A percentile compares a stretch with the other conserved stretches of the same genome.
Evolutionary conservation across 2,888 invertebrate species (phyloP).

Genomic region (Taphrorychus bicolor): DNA sequence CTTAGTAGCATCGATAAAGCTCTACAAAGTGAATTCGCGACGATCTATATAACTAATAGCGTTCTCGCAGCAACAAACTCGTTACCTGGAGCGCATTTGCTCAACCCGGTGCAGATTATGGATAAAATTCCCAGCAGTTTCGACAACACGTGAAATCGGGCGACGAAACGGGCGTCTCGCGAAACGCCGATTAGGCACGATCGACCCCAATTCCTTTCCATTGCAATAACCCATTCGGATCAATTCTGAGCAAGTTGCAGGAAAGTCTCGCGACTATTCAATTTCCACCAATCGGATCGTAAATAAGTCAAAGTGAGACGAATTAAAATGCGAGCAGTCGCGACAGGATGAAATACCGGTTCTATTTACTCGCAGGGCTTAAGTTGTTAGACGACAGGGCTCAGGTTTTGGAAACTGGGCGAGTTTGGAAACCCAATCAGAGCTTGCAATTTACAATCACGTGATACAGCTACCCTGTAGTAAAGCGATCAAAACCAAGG

Average conservation of each 20-base stretch:
- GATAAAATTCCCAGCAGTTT: neutral
- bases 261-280: neutral
- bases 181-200: neutral
- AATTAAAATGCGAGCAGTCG: neutral
- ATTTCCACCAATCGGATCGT: neutral
- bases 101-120: neutral
- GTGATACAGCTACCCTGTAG: no score
- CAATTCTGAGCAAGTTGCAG: neutral
- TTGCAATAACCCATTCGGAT: neutral
- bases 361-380: neutral
- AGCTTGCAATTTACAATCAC: no score
- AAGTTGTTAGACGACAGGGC: neutral
- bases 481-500: no score
- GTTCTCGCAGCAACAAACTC: neutral
- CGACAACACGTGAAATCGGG: neutral
- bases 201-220: neutral
- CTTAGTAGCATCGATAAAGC: no score
- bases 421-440: no score
- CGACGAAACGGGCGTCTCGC: neutral
- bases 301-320: neutral
- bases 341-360: neutral
- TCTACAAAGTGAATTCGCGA: no score
- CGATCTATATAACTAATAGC: no score
- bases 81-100: neutral
- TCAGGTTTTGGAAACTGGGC: no score